Evolutionary conservation across 2,113 vertebrate genomes (phyloP).

Genomic region (Urocynchramus pylzowi): DNA sequence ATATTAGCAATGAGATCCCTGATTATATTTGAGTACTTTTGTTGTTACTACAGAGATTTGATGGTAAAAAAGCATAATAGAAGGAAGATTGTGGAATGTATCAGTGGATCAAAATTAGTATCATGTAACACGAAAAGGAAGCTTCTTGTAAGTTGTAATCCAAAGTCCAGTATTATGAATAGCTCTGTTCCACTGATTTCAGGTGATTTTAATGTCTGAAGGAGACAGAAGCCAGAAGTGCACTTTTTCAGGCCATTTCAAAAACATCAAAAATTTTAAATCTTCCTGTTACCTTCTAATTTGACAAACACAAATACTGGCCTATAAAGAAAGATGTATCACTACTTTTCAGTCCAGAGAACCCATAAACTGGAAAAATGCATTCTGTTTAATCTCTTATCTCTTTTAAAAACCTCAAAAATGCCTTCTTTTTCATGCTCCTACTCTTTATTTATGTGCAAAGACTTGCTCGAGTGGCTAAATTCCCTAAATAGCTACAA

Average conservation of each 20-base stretch:
- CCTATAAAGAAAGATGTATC: neutral
- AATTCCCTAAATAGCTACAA: slow-evolving; percentile 48
- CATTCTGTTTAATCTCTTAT: neutral
- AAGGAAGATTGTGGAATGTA: neutral
- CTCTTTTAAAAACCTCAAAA: slow-evolving; percentile 23
- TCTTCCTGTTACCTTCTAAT: neutral
- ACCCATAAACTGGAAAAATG: neutral
- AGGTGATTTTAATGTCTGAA: neutral
- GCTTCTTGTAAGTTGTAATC: neutral
- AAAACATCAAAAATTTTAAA: neutral
- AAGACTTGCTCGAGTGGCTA: neutral
- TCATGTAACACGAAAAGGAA: neutral
- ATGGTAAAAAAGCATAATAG: neutral
- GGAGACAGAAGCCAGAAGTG: neutral
- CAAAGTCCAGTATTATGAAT: neutral
- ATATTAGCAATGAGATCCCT: neutral
- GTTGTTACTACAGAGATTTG: neutral
- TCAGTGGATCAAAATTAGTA: neutral
- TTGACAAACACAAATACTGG: neutral
- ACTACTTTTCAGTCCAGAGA: neutral
- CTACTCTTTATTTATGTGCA: neutral
- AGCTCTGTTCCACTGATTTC: neutral
- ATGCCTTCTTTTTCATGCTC: neutral
- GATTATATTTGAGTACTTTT: neutral
- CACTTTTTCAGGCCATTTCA: neutral